Conservation (phyloP, 2,113 vertebrate genomes). For the Eurypyga helias region DNA sequence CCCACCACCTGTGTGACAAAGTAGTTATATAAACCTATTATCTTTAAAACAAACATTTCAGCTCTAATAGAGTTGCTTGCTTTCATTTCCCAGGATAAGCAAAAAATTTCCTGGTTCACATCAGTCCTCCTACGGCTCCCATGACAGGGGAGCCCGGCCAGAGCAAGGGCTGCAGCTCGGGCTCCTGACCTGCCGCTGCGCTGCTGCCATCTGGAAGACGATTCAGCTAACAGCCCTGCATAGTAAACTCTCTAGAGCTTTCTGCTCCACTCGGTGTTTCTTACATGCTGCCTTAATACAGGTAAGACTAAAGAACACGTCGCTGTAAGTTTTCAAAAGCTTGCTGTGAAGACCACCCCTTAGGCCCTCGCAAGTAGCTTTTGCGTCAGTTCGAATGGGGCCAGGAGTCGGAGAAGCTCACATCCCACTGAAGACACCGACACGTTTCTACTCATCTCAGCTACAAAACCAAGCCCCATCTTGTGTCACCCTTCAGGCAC, state of each 20-base stretch:
- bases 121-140: neutral
- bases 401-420: neutral
- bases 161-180: neutral
- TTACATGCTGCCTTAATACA: neutral
- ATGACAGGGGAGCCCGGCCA: neutral
- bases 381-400: neutral
- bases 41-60: neutral
- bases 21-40: neutral
- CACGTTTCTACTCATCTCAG: neutral
- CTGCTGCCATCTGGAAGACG: neutral
- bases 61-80: neutral
- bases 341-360: neutral
- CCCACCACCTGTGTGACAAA: neutral
- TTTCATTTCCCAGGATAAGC: neutral
- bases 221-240: neutral
- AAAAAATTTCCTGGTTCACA: neutral
- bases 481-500: neutral
- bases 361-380: neutral
- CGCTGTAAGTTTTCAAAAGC: neutral
- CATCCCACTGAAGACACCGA: neutral
- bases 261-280: neutral
- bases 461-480: neutral
- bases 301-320: neutral
- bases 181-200: fast-evolving
- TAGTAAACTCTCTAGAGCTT: fast-evolving